Evolutionary conservation across 2,888 invertebrate genomes (phyloP).

Genomic region (Heterodera filipjevi): DNA sequence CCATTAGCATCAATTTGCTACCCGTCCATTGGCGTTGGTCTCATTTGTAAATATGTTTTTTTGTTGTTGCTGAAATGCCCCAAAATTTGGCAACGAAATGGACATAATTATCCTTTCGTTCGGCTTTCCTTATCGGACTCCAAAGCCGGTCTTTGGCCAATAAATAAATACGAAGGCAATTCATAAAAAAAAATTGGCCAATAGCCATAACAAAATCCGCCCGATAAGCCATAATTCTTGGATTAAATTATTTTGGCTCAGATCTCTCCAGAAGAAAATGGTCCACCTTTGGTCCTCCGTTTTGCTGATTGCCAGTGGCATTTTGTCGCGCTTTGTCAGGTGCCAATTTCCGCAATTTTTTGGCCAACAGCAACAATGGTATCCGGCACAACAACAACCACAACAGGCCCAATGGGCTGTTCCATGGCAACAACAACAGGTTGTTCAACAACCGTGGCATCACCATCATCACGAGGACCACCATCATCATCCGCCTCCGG

Average conservation of each 20-base stretch:
- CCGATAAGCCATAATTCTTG: too few relatives aligned
- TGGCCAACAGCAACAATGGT: slow-evolving; percentile 3
- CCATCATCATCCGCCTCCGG: neutral
- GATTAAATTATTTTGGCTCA: neutral
- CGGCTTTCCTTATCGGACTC: too few relatives aligned
- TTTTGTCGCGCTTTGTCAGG: neutral
- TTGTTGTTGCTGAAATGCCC: neutral
- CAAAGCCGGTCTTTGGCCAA: too few relatives aligned
- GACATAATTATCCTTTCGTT: neutral
- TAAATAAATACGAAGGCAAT: too few relatives aligned
- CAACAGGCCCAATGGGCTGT: neutral
- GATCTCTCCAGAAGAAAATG: neutral
- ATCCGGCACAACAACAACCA: neutral
- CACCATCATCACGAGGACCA: slow-evolving; percentile 1
- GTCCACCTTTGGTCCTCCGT: neutral
- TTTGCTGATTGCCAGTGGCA: neutral
- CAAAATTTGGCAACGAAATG: neutral
- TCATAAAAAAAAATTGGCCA: too few relatives aligned
- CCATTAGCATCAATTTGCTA: neutral
- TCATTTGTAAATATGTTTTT: neutral
- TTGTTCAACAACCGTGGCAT: neutral
- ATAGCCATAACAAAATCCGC: neutral
- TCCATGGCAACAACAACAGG: neutral
- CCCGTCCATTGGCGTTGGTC: neutral
- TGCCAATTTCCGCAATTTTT: slow-evolving; percentile 8